A percentile compares a stretch with the other conserved stretches of the same genome.
These are phyloP conservation scores for Crotalus helleri DNA, from an alignment of 2,113 vertebrate genomes.

Conservation along the genomic window DNA sequence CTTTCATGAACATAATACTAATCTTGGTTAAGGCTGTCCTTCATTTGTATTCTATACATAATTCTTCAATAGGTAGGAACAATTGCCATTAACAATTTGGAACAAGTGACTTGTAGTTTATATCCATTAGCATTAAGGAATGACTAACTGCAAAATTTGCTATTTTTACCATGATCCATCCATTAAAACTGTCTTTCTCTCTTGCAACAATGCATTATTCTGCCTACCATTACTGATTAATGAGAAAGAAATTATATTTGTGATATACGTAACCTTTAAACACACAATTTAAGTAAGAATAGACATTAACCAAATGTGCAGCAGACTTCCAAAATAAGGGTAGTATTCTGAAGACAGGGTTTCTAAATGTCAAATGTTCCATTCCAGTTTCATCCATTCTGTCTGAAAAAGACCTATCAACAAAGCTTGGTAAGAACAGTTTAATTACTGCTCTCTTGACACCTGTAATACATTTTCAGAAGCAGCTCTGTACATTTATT, in stretches of 20 bases:
- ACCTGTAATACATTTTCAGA: conserved; percentile 67
- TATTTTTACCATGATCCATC: conserved; percentile 36
- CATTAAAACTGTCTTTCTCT: conserved; percentile 17
- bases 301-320: conserved; percentile 35
- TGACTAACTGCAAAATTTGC: conserved; percentile 36
- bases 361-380: conserved; percentile 63
- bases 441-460: conserved; percentile 73
- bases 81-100: conserved; percentile 41
- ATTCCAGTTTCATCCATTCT: conserved; percentile 63
- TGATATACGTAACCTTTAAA: conserved; percentile 27
- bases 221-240: conserved; percentile 26
- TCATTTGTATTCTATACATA: conserved; percentile 5
- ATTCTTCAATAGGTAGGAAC: conserved; percentile 15
- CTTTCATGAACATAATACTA: neutral
- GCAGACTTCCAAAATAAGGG: conserved; percentile 57
- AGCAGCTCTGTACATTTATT: conserved; percentile 62
- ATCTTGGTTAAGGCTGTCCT: neutral
- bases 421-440: conserved; percentile 63
- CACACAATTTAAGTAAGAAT: conserved; percentile 39
- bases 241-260: conserved; percentile 20
- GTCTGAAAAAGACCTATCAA: conserved; percentile 68
- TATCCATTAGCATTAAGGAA: conserved; percentile 30
- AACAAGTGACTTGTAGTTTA: conserved; percentile 9
- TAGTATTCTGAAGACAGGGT: conserved; percentile 64
- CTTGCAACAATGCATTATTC: neutral